These are phyloP conservation scores for Chloroceryle amazona DNA, from an alignment of 2,797 vertebrate genomes.

Conservation along the genomic window DNA sequence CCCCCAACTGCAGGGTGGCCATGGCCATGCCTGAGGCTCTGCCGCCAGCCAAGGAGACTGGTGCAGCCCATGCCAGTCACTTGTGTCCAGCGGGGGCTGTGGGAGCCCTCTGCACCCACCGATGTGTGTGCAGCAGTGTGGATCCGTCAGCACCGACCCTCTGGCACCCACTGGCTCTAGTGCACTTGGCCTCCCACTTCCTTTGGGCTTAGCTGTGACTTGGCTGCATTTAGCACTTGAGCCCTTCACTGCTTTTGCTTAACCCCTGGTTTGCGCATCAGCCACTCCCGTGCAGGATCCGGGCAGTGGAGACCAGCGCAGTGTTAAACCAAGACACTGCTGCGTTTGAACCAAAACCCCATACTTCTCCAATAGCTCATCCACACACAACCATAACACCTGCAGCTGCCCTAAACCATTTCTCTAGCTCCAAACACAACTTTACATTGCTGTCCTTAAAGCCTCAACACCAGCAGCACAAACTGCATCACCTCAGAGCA, in stretches of 20 bases:
- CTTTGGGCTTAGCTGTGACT: not conserved
- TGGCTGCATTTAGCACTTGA: not conserved
- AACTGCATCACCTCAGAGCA: not conserved
- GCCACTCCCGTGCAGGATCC: not conserved
- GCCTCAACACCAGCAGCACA: not conserved
- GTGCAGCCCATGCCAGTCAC: not conserved
- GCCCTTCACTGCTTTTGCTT: not conserved
- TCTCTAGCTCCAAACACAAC: not conserved
- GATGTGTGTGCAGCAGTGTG: fast-evolving
- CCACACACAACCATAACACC: not conserved
- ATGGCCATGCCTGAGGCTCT: fast-evolving
- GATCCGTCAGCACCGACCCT: fast-evolving
- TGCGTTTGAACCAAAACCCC: not conserved
- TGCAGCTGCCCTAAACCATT: not conserved
- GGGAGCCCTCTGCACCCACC: not conserved
- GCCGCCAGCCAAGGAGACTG: fast-evolving
- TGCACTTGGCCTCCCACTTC: fast-evolving
- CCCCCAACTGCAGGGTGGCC: not conserved
- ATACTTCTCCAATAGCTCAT: not conserved
- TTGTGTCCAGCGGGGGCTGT: fast-evolving
- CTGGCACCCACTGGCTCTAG: not conserved
- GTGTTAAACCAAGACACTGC: not conserved
- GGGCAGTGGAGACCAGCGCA: not conserved
- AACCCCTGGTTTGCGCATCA: not conserved
- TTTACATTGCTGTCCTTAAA: not conserved